Evolutionary conservation across 2,888 invertebrate species (phyloP), one percentile per base, ranked within the genome.

Genomic region (Candidula unifasciata): DNA sequence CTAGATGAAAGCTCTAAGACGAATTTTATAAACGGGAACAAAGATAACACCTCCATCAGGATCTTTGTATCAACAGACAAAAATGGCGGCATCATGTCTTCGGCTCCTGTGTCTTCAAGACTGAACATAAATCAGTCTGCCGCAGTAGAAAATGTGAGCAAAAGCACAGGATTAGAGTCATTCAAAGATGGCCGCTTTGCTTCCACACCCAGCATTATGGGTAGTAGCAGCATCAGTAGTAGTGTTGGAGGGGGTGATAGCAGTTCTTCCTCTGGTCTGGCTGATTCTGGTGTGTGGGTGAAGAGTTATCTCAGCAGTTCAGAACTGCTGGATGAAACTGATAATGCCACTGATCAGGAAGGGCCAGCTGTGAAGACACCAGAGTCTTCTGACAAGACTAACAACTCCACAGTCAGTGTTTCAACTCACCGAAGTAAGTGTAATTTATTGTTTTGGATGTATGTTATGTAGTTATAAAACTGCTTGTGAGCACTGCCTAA

Each of bases 351-450:
- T n/a, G 64, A 27, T 13, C 44, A 44, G 10, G 83, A 83, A 35
- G 66, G 57, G 27, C 89, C 89, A 5, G 27, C 78, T 74, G 27
- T 85, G 82, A 0, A 52, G 57, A 30, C 30, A 5, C 74, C 83
- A 18, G 87, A 89, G 64, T 91, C 90, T 2, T 89, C 89, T 37
- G 85, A 93, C 80, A 93, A 93, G 86, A 90, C 91, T 21, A 93
- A 92, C 86, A 87, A 92, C 73, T 90, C 92, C 30, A 91, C 93
- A 30, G 91, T 93, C 16, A 91, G 90, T 85, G 90, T 91, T 13
- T 90, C 92, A 37, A 87, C 89, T 44, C 86, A 68, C 8, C 18
- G 68, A 82, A 68, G 82, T 82, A 77, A 77, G 77, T 57, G 18
- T 21, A 52, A 54, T 74, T n/a, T 37, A 44, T 44, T 44, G 44